Evolutionary conservation across 2,888 invertebrate genomes (phyloP).

Genomic region (Saturnia pavonia): DNA sequence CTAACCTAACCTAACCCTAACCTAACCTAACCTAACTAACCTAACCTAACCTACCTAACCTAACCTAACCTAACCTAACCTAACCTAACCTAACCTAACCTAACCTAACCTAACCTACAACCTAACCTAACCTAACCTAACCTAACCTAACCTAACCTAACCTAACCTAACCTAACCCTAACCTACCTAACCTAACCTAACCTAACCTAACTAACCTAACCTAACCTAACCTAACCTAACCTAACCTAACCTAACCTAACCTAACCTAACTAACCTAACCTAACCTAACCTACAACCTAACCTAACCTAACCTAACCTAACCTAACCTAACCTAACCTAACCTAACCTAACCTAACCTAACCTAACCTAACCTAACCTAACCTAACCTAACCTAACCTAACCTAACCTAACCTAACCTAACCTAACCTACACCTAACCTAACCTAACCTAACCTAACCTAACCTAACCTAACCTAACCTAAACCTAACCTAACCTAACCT

Average conservation of each 20-base stretch:
- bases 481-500: slow-evolving; percentile 20
- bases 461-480: slow-evolving; percentile 20
- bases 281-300: slow-evolving; percentile 36
- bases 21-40: slow-evolving; percentile 30
- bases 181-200: slow-evolving; percentile 27
- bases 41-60: slow-evolving; percentile 35
- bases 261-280: slow-evolving; percentile 38
- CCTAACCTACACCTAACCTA: slow-evolving; percentile 20
- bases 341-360: slow-evolving; percentile 37
- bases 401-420: slow-evolving; percentile 20
- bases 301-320: slow-evolving; percentile 37
- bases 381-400: slow-evolving; percentile 19
- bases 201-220: slow-evolving; percentile 34
- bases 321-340: slow-evolving; percentile 37
- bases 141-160: no score
- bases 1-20: slow-evolving; percentile 32
- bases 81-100: slow-evolving; percentile 34
- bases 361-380: slow-evolving; percentile 36
- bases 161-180: no score
- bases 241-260: slow-evolving; percentile 36
- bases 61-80: slow-evolving; percentile 36
- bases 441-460: slow-evolving; percentile 20
- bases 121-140: no score
- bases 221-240: slow-evolving; percentile 36
- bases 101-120: slow-evolving; percentile 28